Evolutionary conservation across 2,113 vertebrate genomes (phyloP).

Genomic region (Cettia cetti): DNA sequence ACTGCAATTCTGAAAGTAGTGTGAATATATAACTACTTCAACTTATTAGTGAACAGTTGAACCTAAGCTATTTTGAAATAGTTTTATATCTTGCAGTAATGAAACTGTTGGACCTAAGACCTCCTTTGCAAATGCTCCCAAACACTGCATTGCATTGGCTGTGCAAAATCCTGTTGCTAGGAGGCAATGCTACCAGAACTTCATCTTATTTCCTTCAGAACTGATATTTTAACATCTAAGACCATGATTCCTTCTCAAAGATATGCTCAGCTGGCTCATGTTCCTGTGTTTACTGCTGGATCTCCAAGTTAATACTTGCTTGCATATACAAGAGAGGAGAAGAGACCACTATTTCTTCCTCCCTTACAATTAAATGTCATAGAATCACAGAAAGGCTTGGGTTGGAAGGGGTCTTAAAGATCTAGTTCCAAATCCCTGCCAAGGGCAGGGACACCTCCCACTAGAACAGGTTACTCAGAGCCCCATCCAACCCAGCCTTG

Average conservation of each 20-base stretch:
- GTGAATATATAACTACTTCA: neutral
- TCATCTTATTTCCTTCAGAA: neutral
- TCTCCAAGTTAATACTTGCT: neutral
- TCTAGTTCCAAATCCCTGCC: neutral
- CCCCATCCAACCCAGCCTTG: fast-evolving
- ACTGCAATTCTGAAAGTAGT: neutral
- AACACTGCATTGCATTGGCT: neutral
- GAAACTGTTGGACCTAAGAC: neutral
- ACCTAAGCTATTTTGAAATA: neutral
- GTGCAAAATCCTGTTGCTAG: neutral
- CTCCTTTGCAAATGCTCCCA: neutral
- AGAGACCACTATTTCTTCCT: neutral
- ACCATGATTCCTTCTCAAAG: neutral
- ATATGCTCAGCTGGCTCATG: neutral
- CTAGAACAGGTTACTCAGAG: neutral
- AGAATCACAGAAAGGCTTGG: neutral
- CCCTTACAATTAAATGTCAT: neutral
- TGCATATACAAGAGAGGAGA: neutral
- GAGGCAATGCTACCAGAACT: neutral
- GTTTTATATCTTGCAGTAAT: neutral
- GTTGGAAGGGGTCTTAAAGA: neutral
- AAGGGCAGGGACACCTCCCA: neutral
- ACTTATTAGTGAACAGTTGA: neutral
- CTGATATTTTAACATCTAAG: neutral
- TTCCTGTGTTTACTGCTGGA: neutral